Percentiles rank a stretch among this genome's conserved stretches.
Conservation (phyloP, 1,140 invertebrate genomes). For the Popillia japonica region DNA sequence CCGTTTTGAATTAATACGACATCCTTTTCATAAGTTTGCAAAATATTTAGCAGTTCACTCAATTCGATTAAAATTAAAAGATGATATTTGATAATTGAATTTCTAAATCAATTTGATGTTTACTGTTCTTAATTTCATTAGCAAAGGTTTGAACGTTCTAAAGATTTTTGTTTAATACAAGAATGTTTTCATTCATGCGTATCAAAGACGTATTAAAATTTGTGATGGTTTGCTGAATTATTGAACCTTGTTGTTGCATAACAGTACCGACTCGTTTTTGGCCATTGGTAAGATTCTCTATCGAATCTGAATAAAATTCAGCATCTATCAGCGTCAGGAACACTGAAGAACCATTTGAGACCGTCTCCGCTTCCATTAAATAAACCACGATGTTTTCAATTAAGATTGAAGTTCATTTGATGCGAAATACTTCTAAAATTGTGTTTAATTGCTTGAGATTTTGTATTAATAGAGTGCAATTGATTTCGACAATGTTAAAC, state of each 20-base stretch:
- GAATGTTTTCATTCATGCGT: too few species aligned
- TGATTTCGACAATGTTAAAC: too few species aligned
- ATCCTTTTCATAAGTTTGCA: too few species aligned
- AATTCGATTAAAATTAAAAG: too few species aligned
- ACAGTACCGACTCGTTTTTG: slow-evolving; percentile 47
- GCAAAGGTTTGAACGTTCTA: too few species aligned
- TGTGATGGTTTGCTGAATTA: slow-evolving; percentile 44
- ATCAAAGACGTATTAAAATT: too few species aligned
- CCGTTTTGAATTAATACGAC: too few species aligned
- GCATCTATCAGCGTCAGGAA: slow-evolving; percentile 48
- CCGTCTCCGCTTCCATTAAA: slow-evolving; percentile 48
- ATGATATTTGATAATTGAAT: too few species aligned
- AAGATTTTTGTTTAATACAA: too few species aligned
- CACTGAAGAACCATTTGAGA: slow-evolving; percentile 53
- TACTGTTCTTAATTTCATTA: too few species aligned
- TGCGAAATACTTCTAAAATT: slow-evolving; percentile 13
- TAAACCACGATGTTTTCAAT: slow-evolving; percentile 46
- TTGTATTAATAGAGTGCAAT: slow-evolving; percentile 40
- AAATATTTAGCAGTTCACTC: too few species aligned
- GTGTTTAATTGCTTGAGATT: slow-evolving; percentile 37
- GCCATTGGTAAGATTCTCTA: slow-evolving; percentile 42
- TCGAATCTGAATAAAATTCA: slow-evolving; percentile 45
- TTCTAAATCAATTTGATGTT: too few species aligned
- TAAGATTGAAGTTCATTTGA: slow-evolving; percentile 15
- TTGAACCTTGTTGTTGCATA: slow-evolving; percentile 46